These are phyloP conservation scores for Pemphredon lugubris DNA, from an alignment of 2,888 invertebrate species.

Conservation along the genomic window DNA sequence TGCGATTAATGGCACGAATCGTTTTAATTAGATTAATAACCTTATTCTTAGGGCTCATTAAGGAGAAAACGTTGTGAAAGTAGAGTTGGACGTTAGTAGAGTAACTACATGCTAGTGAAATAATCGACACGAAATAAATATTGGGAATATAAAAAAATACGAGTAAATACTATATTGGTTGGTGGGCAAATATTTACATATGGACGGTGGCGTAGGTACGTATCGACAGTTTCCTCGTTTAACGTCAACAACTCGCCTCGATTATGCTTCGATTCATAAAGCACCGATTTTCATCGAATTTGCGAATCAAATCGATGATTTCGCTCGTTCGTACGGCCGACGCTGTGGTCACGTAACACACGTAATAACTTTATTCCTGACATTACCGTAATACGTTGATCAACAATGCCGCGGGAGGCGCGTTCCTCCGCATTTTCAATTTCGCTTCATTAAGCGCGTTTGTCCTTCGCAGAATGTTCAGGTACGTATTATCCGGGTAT, in stretches of 20 bases:
- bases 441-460: constrained; percentile 60
- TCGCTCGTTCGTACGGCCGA: background rate
- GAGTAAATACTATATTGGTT: too few species aligned
- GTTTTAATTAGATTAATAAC: too few species aligned
- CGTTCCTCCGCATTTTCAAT: constrained; percentile 59
- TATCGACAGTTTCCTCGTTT: too few species aligned
- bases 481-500: constrained; percentile 38
- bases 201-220: too few species aligned
- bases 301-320: constrained; percentile 9
- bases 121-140: too few species aligned
- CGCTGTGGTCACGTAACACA: constrained; percentile 36
- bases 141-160: too few species aligned
- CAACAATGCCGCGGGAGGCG: constrained; percentile 19
- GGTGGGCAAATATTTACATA: too few species aligned
- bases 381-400: constrained; percentile 28
- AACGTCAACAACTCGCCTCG: background rate
- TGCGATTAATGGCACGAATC: too few species aligned
- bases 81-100: too few species aligned
- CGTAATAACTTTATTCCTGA: constrained; percentile 23
- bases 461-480: constrained; percentile 59
- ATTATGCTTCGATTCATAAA: constrained; percentile 12
- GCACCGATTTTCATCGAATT: background rate
- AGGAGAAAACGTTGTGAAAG: too few species aligned
- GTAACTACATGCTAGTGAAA: too few species aligned
- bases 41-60: too few species aligned